These are phyloP conservation scores for Pampusana beccarii DNA, from an alignment of 2,113 vertebrate species.

Conservation along the genomic window DNA sequence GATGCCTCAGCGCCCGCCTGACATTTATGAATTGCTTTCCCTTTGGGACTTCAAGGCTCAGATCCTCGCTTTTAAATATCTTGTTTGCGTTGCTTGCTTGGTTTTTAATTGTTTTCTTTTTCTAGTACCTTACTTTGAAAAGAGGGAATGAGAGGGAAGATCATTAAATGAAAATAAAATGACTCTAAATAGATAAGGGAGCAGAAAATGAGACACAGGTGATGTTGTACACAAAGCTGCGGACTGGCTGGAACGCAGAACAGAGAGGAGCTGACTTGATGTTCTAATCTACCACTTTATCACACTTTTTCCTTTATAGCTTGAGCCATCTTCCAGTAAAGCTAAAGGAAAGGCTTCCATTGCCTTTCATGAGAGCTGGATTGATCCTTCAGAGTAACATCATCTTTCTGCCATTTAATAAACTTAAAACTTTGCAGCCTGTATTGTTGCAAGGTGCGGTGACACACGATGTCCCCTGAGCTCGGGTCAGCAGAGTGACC, in stretches of 20 bases:
- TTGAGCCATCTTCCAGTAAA: neutral
- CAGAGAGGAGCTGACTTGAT: neutral
- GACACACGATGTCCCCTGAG: neutral
- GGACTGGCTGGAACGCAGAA: neutral
- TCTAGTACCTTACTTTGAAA: neutral
- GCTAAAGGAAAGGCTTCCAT: neutral
- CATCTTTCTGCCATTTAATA: neutral
- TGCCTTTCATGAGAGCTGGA: neutral
- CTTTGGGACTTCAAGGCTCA: neutral
- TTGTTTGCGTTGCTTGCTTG: neutral
- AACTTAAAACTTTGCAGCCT: neutral
- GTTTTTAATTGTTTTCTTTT: neutral
- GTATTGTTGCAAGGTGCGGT: neutral
- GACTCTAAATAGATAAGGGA: neutral
- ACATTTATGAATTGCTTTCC: conserved; percentile 11
- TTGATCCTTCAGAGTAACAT: neutral
- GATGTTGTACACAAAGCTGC: neutral
- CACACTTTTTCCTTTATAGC: neutral
- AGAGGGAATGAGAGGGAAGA: neutral
- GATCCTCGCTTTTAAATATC: neutral
- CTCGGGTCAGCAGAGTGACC: rapidly evolving
- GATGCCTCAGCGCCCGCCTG: neutral
- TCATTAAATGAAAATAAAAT: rapidly evolving
- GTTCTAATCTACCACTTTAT: neutral
- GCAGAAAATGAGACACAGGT: neutral